Conservation (phyloP, 2,113 vertebrate species). For the Callaeas wilsoni region DNA sequence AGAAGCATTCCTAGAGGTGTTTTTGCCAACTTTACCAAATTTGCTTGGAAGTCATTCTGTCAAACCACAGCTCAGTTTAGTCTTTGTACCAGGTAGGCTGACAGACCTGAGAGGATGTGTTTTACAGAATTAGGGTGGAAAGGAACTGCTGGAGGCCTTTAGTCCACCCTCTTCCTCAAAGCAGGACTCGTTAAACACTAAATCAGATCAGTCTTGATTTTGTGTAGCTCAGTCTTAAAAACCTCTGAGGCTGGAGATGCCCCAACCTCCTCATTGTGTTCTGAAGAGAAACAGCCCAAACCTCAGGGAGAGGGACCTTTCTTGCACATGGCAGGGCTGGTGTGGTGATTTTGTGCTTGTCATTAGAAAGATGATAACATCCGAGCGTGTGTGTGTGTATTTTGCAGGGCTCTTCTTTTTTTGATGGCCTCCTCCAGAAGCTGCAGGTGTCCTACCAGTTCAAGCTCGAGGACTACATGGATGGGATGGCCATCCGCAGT, state of each 20-base stretch:
- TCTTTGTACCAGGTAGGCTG: neutral
- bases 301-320: neutral
- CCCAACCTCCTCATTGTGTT: neutral
- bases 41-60: neutral
- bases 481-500: conserved; percentile 91
- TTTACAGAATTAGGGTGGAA: neutral
- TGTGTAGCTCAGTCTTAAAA: neutral
- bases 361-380: neutral
- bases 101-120: neutral
- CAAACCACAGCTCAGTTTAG: neutral
- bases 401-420: conserved; percentile 89
- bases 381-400: neutral
- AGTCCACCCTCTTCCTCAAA: neutral
- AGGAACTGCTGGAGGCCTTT: neutral
- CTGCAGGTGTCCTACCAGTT: conserved; percentile 93
- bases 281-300: neutral
- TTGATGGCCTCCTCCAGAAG: conserved; percentile 91
- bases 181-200: neutral
- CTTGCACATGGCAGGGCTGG: neutral
- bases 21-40: neutral
- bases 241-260: neutral
- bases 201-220: neutral
- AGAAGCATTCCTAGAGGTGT: neutral
- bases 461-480: conserved; percentile 94
- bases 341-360: neutral